A percentile compares a stretch with the other conserved stretches of the same genome.
phyloP scores from a whole-genome alignment of 2,113 vertebrate species.

The Ictalurus furcatus region DNA sequence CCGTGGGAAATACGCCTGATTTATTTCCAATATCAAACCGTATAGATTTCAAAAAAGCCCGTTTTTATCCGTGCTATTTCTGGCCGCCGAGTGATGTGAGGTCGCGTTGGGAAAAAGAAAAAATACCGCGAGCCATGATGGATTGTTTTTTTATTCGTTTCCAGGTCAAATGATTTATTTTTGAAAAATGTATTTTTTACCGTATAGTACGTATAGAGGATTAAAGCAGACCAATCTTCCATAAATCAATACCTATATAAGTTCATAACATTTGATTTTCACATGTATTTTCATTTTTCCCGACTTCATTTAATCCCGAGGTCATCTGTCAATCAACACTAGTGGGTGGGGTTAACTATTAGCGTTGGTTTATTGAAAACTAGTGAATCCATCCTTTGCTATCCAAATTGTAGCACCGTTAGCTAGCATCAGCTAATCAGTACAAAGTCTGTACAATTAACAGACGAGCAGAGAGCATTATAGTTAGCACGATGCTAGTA shows the following conservation, averaged over 20 bases:
- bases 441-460: neutral
- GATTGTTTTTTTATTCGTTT: conserved; percentile 1
- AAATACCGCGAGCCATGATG: neutral
- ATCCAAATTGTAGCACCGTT: neutral
- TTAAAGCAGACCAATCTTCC: neutral
- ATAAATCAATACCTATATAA: neutral
- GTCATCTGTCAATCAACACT: neutral
- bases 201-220: neutral
- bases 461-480: too few species aligned
- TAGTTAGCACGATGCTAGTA: neutral
- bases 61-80: neutral
- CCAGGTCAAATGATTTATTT: neutral
- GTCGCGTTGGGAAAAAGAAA: neutral
- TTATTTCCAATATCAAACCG: conserved; percentile 29
- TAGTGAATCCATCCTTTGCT: neutral
- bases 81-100: neutral
- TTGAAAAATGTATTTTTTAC: neutral
- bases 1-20: conserved; percentile 35
- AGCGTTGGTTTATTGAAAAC: neutral
- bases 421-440: neutral
- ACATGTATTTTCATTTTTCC: neutral
- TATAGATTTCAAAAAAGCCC: conserved; percentile 23
- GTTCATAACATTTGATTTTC: neutral
- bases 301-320: neutral
- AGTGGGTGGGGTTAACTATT: neutral